Evolutionary conservation across 2,113 vertebrate genomes (phyloP), one percentile per base, ranked within the genome.

Genomic region (Chauna torquata): DNA sequence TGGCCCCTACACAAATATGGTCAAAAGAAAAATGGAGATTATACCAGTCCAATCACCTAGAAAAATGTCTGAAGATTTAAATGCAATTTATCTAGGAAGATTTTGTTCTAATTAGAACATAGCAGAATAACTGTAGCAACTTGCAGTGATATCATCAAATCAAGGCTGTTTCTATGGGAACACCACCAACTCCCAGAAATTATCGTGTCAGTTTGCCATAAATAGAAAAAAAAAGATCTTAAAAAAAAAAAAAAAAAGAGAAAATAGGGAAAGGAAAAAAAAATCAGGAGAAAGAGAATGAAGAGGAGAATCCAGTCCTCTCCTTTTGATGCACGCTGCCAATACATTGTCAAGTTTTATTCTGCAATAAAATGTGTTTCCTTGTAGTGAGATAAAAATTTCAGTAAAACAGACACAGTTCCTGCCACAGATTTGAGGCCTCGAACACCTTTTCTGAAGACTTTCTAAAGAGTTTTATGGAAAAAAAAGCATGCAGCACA

Each of bases 91-190:
- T 89, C 90, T 71, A 69, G 6, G 58, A 93, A 82, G 88, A 85
- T 92, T 96, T 97, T 83, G 72, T 96, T 97, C 96, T 96, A 92
- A 94, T 94, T 93, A 96, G 93, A 96, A 90, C 86, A 93, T 84
- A 93, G 84, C 75, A 94, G 96, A 97, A 82, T 55, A 96, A 94
- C 90, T 92, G 90, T 86, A 96, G 96, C 89, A 95, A 95, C 90
- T 97, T 96, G 85, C 94, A 96, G 96, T 96, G 96, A 96, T 95
- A 94, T 95, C 92, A 82, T 76, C 94, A 97, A 97, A 97, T 97
- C 97, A 96, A 97, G 94, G 92, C 97, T 96, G 98, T 98, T 98
- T 98, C 98, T 97, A 98, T 98, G 96, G 98, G 94, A 98, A 98
- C 97, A 54, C 84, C 89, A 94, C 96, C 96, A 93, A 90, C 97